Evolutionary conservation across 2,797 vertebrate genomes (phyloP).

Genomic region (Malacoctenus gilli): DNA sequence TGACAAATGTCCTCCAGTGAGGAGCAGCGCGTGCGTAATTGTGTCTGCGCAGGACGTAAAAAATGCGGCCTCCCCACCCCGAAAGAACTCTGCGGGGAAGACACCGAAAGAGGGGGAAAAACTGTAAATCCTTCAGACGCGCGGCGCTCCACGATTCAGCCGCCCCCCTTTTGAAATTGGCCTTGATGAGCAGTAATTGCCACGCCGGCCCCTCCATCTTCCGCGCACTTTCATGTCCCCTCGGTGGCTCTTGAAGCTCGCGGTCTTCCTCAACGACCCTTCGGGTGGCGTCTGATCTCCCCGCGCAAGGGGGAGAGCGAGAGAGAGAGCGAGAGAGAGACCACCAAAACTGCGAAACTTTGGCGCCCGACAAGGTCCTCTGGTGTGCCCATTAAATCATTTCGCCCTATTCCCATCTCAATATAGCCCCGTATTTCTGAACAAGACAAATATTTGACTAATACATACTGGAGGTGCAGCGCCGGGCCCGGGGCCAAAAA

Average conservation of each 20-base stretch:
- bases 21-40: conserved; percentile 43
- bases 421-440: conserved; percentile 81
- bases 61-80: conserved; percentile 46
- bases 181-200: conserved; percentile 76
- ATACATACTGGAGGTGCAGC: conserved; percentile 80
- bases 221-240: conserved; percentile 75
- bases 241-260: conserved; percentile 74
- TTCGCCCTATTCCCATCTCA: conserved; percentile 77
- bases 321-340: too few relatives aligned
- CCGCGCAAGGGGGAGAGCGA: too few relatives aligned
- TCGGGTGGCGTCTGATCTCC: conserved; percentile 69
- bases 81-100: conserved; percentile 62
- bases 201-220: conserved; percentile 65
- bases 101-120: conserved; percentile 55
- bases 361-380: conserved; percentile 72
- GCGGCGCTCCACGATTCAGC: conserved; percentile 65
- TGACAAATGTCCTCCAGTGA: conserved; percentile 20
- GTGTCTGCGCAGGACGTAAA: conserved; percentile 48
- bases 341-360: conserved; percentile 79
- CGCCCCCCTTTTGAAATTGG: conserved; percentile 71
- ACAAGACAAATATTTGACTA: conserved; percentile 86
- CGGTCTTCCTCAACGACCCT: conserved; percentile 73
- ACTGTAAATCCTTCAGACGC: conserved; percentile 69
- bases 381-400: conserved; percentile 83
- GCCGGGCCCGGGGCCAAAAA: conserved; percentile 78